Percentiles rank a stretch among this genome's conserved stretches.
phyloP scores from a whole-genome alignment of 2,888 invertebrate genomes.

The Serripes groenlandicus region DNA sequence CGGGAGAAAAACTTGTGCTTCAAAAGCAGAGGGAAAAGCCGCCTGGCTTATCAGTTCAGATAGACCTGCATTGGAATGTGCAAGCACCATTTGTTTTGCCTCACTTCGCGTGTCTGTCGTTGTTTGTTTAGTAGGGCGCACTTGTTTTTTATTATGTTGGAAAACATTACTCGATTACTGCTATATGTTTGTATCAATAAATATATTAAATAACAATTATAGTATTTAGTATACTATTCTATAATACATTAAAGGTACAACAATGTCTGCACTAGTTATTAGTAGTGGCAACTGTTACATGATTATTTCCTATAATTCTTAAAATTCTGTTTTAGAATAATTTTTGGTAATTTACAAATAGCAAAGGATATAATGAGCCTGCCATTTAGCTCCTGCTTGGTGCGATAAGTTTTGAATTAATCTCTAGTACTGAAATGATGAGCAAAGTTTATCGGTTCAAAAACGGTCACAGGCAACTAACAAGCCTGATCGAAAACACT shows the following conservation, averaged over 20 bases:
- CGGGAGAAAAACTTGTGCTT: too few species aligned
- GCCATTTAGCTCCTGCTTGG: not conserved
- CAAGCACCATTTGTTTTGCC: not conserved
- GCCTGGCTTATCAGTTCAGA: not conserved
- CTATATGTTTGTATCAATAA: too few species aligned
- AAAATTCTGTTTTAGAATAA: not conserved
- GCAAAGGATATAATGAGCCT: not conserved
- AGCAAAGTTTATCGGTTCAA: conserved; percentile 15
- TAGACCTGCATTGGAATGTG: conserved; percentile 5
- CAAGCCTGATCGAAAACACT: too few species aligned
- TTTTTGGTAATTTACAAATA: not conserved
- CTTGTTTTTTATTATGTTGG: too few species aligned
- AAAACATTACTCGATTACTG: too few species aligned
- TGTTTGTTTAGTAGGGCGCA: too few species aligned
- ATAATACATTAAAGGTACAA: not conserved
- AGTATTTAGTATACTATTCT: too few species aligned
- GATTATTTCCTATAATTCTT: not conserved
- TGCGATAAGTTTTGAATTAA: conserved; percentile 11
- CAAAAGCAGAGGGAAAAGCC: not conserved
- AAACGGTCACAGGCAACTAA: not conserved
- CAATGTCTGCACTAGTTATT: not conserved
- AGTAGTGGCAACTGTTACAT: not conserved
- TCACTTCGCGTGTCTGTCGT: too few species aligned
- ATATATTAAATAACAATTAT: too few species aligned
- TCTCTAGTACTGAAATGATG: conserved; percentile 11